These are phyloP conservation scores for Lepilemur ruficaudatus DNA, from an alignment of 2,797 vertebrate genomes.

Conservation along the genomic window DNA sequence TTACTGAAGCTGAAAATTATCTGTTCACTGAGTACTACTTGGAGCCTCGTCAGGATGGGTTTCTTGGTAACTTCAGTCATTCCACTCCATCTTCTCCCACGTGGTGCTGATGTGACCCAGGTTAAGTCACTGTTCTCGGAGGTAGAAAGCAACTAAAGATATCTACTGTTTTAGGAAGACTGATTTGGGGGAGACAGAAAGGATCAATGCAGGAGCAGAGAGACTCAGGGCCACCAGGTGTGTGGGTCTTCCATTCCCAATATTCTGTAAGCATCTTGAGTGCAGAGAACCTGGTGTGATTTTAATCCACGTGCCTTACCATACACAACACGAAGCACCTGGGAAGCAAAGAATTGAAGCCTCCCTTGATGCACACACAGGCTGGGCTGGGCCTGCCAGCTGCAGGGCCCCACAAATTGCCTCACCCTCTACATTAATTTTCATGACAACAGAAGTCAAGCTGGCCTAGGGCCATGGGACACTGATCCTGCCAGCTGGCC, in stretches of 20 bases:
- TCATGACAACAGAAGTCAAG: slow-evolving; percentile 10
- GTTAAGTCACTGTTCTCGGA: background rate
- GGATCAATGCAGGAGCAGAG: background rate
- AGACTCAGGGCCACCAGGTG: background rate
- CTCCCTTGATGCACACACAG: background rate
- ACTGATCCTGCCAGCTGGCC: background rate
- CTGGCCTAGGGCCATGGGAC: background rate
- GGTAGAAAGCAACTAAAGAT: background rate
- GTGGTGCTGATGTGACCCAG: background rate
- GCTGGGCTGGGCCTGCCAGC: background rate
- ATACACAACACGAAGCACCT: background rate
- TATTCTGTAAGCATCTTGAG: background rate
- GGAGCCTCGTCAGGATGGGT: background rate
- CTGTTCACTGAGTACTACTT: background rate
- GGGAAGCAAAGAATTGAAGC: background rate
- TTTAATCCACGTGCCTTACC: background rate
- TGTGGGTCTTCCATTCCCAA: background rate
- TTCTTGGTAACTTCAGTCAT: background rate
- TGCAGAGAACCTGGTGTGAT: background rate
- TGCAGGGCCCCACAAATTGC: background rate
- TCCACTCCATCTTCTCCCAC: background rate
- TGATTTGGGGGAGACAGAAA: background rate
- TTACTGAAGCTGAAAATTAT: background rate
- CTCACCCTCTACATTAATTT: background rate
- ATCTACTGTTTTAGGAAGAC: background rate